These are phyloP conservation scores for Drosophila kokeensis DNA, from an alignment of 2,888 invertebrate species.

Conservation along the genomic window DNA sequence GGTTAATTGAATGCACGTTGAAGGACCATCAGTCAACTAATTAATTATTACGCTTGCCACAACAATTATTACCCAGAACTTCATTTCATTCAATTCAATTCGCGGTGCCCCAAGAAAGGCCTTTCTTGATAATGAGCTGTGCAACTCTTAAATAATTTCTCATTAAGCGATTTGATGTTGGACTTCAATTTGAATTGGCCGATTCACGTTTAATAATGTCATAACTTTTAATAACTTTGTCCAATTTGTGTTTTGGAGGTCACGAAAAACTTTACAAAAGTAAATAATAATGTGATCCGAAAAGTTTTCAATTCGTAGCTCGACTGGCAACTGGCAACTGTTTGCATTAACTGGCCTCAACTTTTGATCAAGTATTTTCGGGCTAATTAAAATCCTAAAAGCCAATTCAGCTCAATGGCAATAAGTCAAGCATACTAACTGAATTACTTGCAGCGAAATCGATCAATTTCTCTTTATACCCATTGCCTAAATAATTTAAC, in stretches of 20 bases:
- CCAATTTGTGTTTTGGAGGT: conserved; percentile 37
- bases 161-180: conserved; percentile 15
- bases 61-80: background rate
- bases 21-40: background rate
- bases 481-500: background rate
- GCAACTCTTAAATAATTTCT: conserved; percentile 43
- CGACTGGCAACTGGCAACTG: conserved; percentile 12
- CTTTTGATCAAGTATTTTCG: conserved; percentile 58
- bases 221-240: conserved; percentile 44
- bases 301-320: conserved; percentile 51
- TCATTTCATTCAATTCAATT: background rate
- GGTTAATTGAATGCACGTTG: background rate
- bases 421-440: conserved; percentile 71
- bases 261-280: conserved; percentile 30
- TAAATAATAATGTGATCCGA: conserved; percentile 51
- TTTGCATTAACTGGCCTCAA: conserved; percentile 35
- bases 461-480: background rate
- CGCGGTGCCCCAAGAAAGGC: background rate
- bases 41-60: background rate
- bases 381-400: conserved; percentile 67
- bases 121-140: background rate
- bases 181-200: conserved; percentile 11
- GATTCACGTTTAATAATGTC: conserved; percentile 50
- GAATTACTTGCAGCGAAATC: conserved; percentile 36
- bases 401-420: conserved; percentile 27